Conservation (phyloP, 2,797 vertebrate genomes). For the Epinephelus coioides region DNA sequence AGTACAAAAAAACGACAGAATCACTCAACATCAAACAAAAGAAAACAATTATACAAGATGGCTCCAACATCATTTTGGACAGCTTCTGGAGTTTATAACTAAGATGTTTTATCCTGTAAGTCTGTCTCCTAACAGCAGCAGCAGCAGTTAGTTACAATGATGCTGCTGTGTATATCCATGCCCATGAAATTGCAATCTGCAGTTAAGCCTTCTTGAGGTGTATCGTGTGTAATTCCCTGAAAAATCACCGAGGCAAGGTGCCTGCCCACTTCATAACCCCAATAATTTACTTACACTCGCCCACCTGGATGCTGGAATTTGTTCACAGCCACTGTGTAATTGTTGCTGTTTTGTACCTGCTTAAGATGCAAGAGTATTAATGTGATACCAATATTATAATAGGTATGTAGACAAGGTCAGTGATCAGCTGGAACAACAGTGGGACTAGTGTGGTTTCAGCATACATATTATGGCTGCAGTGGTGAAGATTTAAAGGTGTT, state of each 20-base stretch:
- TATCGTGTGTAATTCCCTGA: conserved; percentile 31
- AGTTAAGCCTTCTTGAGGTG: conserved; percentile 3
- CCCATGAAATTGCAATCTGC: background rate
- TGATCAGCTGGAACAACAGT: conserved; percentile 45
- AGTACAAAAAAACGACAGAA: background rate
- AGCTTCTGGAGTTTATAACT: background rate
- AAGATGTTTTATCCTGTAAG: background rate
- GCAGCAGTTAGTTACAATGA: conserved; percentile 20
- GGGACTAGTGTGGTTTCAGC: conserved; percentile 31
- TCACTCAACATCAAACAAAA: background rate
- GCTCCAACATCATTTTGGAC: background rate
- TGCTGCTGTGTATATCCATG: background rate
- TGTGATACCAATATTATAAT: conserved; percentile 38
- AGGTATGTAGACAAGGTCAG: conserved; percentile 53
- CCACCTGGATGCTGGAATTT: conserved; percentile 10
- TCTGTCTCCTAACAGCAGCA: background rate
- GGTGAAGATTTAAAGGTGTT: conserved; percentile 27
- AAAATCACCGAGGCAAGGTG: background rate
- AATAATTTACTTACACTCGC: conserved; percentile 9
- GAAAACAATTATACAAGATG: background rate
- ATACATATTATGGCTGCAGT: conserved; percentile 32
- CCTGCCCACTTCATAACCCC: background rate
- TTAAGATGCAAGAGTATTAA: conserved; percentile 34
- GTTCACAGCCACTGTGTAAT: conserved; percentile 7
- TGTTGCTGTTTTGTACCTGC: conserved; percentile 24